Evolutionary conservation across 2,113 vertebrate species (phyloP), one percentile per base, ranked within the genome.

Genomic region (Gallinago media): DNA sequence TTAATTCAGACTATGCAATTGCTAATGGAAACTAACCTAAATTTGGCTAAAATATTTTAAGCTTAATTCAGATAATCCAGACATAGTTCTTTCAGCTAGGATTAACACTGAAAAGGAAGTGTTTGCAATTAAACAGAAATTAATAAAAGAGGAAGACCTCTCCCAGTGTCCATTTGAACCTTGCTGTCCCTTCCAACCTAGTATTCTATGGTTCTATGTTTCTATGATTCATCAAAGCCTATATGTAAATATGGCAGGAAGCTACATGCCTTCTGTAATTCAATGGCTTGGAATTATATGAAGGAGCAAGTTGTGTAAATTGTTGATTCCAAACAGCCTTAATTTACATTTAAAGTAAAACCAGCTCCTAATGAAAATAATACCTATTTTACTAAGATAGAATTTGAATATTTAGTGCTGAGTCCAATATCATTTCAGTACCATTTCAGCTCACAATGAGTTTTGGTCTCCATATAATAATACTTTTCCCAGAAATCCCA

Each of bases 1-100:
- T 87, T 85, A 73, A 83, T 94, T 95, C 65, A 73, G 25, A 14
- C 55, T 94, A 59, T 90, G 16, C 52, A 92, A 59, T 95, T 93
- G 63, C 47, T 88, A 67, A 71, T 58, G 65, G 78, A 91, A 95
- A 59, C 42, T 59, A 73, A 61, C 21, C 21, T 67, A 74, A 85
- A 92, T 63, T 97, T 80, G 47, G 12, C 55, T 88, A 61, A 84
- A 90, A 88, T 67, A 20, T 22, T 83, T 89, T 54, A 66, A 80
- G 40, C 13, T 73, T 86, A 92, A 62, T 84, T 65, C 29, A 84
- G 62, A 67, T n/a, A 89, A 63, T 78, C 88, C 70, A 89, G 52
- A 38, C 4, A 32, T n/a, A 66, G 21, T 52, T 81, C 44, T 94
- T 95, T 84, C 82, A 75, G 19, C 10, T 47, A 25, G 52, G 56